phyloP scores from a whole-genome alignment of 1,140 invertebrate genomes.

The Papilio polyxenes region DNA sequence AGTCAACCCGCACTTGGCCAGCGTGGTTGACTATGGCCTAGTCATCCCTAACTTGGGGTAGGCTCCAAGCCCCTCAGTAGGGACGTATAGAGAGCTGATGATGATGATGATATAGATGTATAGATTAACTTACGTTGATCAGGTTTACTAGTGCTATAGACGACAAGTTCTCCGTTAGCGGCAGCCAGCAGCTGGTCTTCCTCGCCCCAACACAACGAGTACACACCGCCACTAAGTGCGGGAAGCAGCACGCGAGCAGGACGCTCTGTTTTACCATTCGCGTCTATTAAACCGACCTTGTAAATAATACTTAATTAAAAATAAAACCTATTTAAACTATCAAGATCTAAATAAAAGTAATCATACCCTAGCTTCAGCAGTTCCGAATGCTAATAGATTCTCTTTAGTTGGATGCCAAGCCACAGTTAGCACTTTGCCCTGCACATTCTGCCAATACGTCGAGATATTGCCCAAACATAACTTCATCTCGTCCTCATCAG shows the following conservation, averaged over 20 bases:
- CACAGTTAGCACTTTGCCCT: constrained; percentile 86
- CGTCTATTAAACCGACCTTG: constrained; percentile 82
- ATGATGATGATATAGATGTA: too few species aligned
- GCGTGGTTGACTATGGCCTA: too few species aligned
- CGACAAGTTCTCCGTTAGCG: constrained; percentile 77
- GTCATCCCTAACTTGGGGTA: too few species aligned
- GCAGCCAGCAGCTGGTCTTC: constrained; percentile 77
- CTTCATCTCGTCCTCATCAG: constrained; percentile 48
- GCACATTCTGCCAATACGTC: constrained; percentile 86
- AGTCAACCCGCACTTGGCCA: too few species aligned
- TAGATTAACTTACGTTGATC: constrained; percentile 70
- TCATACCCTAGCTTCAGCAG: constrained; percentile 84
- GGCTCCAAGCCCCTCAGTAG: too few species aligned
- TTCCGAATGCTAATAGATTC: constrained; percentile 87
- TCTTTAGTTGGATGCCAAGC: constrained; percentile 90
- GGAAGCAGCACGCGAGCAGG: constrained; percentile 55
- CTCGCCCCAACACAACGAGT: constrained; percentile 69
- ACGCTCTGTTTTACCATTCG: constrained; percentile 51
- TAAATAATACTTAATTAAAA: neutral
- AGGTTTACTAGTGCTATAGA: constrained; percentile 73
- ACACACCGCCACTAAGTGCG: constrained; percentile 56
- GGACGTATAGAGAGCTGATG: too few species aligned
- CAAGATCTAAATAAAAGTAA: neutral
- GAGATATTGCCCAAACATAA: constrained; percentile 45
- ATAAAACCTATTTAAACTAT: too few species aligned